Evolutionary conservation across 35 echinoderm and acorn worm genomes (phyloP).

Genomic region (Holothuria glaberrima): DNA sequence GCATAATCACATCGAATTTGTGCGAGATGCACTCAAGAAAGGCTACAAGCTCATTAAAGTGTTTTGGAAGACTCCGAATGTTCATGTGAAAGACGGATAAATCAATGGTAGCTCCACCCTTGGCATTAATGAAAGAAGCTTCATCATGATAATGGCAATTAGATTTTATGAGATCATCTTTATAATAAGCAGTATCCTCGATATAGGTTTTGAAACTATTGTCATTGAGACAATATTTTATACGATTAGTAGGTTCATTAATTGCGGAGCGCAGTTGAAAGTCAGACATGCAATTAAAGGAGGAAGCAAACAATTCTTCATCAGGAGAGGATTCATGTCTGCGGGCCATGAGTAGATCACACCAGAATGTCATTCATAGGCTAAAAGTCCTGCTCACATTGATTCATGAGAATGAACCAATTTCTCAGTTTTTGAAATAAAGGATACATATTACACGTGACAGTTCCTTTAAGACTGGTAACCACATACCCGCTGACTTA

Average conservation of each 20-base stretch:
- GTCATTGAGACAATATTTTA: background rate
- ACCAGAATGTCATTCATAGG: no score
- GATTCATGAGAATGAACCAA: no score
- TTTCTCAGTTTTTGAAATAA: no score
- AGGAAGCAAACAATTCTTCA: background rate
- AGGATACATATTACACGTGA: no score
- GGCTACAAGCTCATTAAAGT: slow-evolving; percentile 29
- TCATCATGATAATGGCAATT: slow-evolving; percentile 16
- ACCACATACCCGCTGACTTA: no score
- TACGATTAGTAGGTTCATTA: background rate
- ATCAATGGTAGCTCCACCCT: background rate
- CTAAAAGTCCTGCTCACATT: no score
- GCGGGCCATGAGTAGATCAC: background rate
- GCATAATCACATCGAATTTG: no score
- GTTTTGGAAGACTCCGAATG: background rate
- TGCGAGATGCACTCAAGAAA: no score
- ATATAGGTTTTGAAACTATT: no score
- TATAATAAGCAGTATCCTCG: background rate
- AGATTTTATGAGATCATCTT: background rate
- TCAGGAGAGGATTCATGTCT: background rate
- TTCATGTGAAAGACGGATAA: slow-evolving; percentile 1
- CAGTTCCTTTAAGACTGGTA: no score
- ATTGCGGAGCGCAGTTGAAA: no score
- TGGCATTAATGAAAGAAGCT: background rate
- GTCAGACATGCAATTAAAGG: background rate